These are phyloP conservation scores for Neolamprologus sp. DNA, from an alignment of 2,113 vertebrate species.

Conservation along the genomic window DNA sequence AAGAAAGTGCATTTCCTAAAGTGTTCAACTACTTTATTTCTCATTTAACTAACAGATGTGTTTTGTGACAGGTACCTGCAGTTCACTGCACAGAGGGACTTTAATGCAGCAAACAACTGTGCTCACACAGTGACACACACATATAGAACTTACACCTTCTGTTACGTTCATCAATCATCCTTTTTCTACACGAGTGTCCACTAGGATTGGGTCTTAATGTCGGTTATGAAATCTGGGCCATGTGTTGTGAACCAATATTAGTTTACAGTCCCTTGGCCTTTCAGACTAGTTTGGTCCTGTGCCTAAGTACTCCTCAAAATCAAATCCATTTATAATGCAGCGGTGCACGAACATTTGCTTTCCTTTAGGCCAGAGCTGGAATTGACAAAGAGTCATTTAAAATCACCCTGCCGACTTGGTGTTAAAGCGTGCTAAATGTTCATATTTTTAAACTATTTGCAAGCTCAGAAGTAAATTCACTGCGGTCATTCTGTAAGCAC, in stretches of 20 bases:
- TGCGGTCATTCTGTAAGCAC: neutral
- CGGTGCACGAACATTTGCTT: slow-evolving; percentile 51
- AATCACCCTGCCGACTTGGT: slow-evolving; percentile 1
- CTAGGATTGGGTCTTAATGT: slow-evolving; percentile 55
- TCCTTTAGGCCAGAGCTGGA: slow-evolving; percentile 23
- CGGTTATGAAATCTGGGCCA: slow-evolving; percentile 62
- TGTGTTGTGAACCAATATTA: slow-evolving; percentile 62
- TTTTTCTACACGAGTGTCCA: slow-evolving; percentile 51
- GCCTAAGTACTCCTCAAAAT: slow-evolving; percentile 69
- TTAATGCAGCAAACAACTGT: neutral
- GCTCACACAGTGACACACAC: neutral
- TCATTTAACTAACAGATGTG: neutral
- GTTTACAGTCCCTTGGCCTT: slow-evolving; percentile 61
- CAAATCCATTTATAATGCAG: slow-evolving; percentile 62
- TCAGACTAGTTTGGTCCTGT: slow-evolving; percentile 53
- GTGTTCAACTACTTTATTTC: neutral
- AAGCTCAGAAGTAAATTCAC: neutral
- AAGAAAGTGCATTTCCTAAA: neutral
- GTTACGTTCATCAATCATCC: slow-evolving; percentile 61
- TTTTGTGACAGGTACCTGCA: neutral
- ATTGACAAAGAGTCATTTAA: slow-evolving; percentile 24
- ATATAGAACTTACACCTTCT: neutral
- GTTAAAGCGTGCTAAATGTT: neutral
- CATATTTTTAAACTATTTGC: neutral
- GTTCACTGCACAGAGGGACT: neutral